Percentiles rank a stretch among this genome's conserved stretches.
These are phyloP conservation scores for Thryonomys swinderianus DNA, from an alignment of 2,113 vertebrate genomes.

Conservation along the genomic window DNA sequence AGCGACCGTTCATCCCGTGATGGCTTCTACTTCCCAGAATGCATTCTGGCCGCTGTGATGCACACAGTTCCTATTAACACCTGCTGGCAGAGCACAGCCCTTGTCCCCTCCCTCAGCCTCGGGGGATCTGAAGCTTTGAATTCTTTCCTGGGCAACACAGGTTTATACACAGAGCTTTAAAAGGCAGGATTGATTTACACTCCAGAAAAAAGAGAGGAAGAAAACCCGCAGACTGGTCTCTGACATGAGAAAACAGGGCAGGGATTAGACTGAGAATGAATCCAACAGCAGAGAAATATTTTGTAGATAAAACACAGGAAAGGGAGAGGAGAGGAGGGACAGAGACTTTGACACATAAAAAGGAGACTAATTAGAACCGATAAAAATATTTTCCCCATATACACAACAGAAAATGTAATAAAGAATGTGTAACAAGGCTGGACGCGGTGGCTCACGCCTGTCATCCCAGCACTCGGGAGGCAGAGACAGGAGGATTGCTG, in stretches of 20 bases:
- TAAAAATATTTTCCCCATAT: neutral
- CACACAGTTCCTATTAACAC: too few relatives aligned
- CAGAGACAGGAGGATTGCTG: too few relatives aligned
- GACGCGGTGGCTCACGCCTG: too few relatives aligned
- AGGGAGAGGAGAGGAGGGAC: neutral
- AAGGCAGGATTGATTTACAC: too few relatives aligned
- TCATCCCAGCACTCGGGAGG: too few relatives aligned
- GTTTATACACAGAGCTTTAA: neutral
- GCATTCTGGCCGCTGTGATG: neutral
- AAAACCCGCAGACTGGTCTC: neutral
- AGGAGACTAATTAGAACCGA: neutral
- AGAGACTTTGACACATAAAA: neutral
- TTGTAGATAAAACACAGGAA: neutral
- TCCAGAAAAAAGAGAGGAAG: neutral
- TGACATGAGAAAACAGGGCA: neutral
- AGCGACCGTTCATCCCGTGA: neutral
- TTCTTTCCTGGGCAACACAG: accelerated
- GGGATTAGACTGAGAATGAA: neutral
- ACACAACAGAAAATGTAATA: neutral
- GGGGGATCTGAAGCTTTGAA: neutral
- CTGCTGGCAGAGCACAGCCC: neutral
- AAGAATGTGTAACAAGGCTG: too few relatives aligned
- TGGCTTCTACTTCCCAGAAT: neutral
- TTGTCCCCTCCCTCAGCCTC: too few relatives aligned
- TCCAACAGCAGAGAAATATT: neutral